Evolutionary conservation across 2,113 vertebrate species (phyloP).

Genomic region (Bothrops jararaca): DNA sequence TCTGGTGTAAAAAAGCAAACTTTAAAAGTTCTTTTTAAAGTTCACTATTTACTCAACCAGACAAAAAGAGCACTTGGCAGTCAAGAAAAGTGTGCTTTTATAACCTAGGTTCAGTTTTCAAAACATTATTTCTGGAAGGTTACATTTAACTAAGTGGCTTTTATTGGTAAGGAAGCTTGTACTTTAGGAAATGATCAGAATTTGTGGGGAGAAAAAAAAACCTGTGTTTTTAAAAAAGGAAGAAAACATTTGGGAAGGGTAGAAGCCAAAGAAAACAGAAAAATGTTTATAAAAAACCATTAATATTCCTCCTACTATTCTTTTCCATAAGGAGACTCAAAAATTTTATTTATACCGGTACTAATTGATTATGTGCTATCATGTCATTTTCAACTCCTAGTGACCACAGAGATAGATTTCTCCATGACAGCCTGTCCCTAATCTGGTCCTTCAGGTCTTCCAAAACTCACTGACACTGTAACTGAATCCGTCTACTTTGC

Average conservation of each 20-base stretch:
- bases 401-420: background rate
- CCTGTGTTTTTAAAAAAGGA: slow-evolving; percentile 29
- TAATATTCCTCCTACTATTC: slow-evolving; percentile 45
- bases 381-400: background rate
- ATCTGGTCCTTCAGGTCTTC: background rate
- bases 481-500: background rate
- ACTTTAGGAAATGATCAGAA: slow-evolving; percentile 63
- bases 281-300: slow-evolving; percentile 53
- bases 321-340: slow-evolving; percentile 41
- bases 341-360: slow-evolving; percentile 3
- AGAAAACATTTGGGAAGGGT: slow-evolving; percentile 37
- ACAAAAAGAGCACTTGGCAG: slow-evolving; percentile 57
- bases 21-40: slow-evolving; percentile 26
- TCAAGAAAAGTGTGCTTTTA: slow-evolving; percentile 55
- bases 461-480: background rate
- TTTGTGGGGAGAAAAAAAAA: slow-evolving; percentile 47
- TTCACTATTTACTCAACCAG: slow-evolving; percentile 48
- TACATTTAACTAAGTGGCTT: slow-evolving; percentile 49
- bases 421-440: background rate
- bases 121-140: slow-evolving; percentile 68
- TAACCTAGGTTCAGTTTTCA: slow-evolving; percentile 61
- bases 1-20: slow-evolving; percentile 4
- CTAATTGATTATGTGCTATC: background rate
- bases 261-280: slow-evolving; percentile 46
- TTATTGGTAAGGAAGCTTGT: slow-evolving; percentile 58